Evolutionary conservation across 2,113 vertebrate genomes (phyloP), one percentile per base, ranked within the genome.

Genomic region (Eira barbara): DNA sequence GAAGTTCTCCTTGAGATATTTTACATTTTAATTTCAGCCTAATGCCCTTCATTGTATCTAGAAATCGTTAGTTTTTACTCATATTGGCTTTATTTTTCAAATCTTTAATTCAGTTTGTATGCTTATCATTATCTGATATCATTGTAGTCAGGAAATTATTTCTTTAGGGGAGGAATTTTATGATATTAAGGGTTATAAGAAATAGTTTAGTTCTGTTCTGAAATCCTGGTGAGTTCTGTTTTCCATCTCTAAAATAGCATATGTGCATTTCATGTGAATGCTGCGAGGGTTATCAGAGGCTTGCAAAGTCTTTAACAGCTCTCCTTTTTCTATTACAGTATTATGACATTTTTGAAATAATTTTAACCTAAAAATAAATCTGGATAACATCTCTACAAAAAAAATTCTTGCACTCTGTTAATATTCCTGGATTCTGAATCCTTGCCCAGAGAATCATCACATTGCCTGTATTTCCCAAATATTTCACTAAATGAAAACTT

Each of bases 341-440:
- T 95, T 81, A 39, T 31, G 47, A 93, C 47, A 84, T 84, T 93
- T 85, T 88, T 23, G 2, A 92, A 84, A 87, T 88, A 74, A n/a
- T 87, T 92, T 92, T 71, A n/a, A 91, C 74, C 78, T 91, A 84
- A 93, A 94, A 94, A 65, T 94, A 82, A 95, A 69, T 82, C 36
- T 67, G 25, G 6, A 61, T 91, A 63, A 34, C 7, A 88, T 74
- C 69, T 18, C 12, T 84, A 15, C 25, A 74, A 69, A 95, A 91
- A 93, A 36, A 10, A 36, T 73, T 90, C n/a, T 79, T 93, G 39
- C 4, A 74, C 10, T 49, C 23, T 84, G 34, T 74, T 96, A 83
- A 61, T 84, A 93, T 71, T 90, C 18, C 31, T 80, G 47, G 81
- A 83, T 96, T 83, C 42, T n/a, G 59, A 94, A 79, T 92, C 59